A percentile compares a stretch with the other conserved stretches of the same genome.
phyloP scores from a whole-genome alignment of 2,113 vertebrate genomes.

The Mystacornis crossleyi region DNA sequence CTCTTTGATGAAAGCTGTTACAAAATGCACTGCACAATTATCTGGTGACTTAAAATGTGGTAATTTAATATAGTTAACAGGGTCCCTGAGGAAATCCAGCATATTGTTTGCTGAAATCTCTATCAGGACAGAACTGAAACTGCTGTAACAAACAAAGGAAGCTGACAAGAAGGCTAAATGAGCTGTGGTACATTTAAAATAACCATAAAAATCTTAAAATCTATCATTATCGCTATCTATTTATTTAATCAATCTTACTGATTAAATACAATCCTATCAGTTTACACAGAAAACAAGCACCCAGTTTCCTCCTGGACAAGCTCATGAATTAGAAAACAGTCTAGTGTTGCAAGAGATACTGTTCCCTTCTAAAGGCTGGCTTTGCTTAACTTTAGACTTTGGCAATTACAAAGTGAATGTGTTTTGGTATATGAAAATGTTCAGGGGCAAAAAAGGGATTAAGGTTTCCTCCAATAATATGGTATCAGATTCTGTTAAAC shows the following conservation, averaged over 20 bases:
- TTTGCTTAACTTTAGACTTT: neutral
- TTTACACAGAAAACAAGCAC: neutral
- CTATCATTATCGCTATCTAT: neutral
- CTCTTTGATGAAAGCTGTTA: slow-evolving; percentile 21
- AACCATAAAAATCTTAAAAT: neutral
- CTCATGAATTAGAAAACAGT: neutral
- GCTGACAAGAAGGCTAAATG: neutral
- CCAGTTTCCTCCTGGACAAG: neutral
- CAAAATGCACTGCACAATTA: slow-evolving; percentile 35
- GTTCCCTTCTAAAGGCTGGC: neutral
- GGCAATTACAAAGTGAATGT: neutral
- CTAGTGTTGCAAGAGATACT: neutral
- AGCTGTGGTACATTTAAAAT: neutral
- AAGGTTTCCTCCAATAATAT: neutral
- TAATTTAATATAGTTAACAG: slow-evolving; percentile 44
- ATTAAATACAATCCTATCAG: neutral
- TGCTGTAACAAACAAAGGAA: slow-evolving; percentile 10
- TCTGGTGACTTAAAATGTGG: slow-evolving; percentile 3
- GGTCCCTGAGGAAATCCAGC: neutral
- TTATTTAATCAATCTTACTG: neutral
- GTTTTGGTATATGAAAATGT: slow-evolving; percentile 8
- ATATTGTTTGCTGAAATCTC: slow-evolving; percentile 21
- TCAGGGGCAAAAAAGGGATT: neutral
- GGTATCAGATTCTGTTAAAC: slow-evolving; percentile 9
- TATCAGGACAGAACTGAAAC: neutral